phyloP scores from a whole-genome alignment of 2,797 vertebrate genomes.

The Dallia pectoralis region DNA sequence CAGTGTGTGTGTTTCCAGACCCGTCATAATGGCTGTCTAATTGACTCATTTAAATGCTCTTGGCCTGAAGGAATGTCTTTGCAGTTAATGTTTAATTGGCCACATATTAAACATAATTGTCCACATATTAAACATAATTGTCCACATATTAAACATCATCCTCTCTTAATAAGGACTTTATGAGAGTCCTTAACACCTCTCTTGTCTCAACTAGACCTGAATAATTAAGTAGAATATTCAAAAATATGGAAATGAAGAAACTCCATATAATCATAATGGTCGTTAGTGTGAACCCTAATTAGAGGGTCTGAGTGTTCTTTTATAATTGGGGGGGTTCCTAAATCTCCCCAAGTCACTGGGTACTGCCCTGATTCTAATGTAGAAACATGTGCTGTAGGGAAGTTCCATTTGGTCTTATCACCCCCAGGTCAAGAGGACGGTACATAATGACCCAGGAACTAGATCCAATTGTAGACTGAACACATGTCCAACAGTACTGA shows the following conservation, averaged over 20 bases:
- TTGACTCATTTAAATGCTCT: slow-evolving; percentile 99
- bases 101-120: slow-evolving; percentile 99
- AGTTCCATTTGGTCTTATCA: slow-evolving; percentile 50
- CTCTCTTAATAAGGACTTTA: slow-evolving; percentile 99
- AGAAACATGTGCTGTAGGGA: neutral
- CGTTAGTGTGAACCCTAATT: slow-evolving; percentile 66
- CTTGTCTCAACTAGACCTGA: slow-evolving; percentile 88
- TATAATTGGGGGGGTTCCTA: neutral
- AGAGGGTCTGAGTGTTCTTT: too few species aligned
- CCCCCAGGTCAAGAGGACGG: slow-evolving; percentile 49
- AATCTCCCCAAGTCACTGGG: neutral
- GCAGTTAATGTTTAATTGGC: slow-evolving; percentile 99
- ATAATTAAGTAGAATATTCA: slow-evolving; percentile 99
- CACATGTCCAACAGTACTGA: slow-evolving; percentile 14
- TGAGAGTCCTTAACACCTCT: slow-evolving; percentile 88
- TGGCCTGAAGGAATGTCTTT: slow-evolving; percentile 96
- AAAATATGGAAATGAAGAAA: slow-evolving; percentile 98
- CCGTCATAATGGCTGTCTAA: slow-evolving; percentile 98
- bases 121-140: slow-evolving; percentile 99
- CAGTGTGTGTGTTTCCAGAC: slow-evolving; percentile 75
- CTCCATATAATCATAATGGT: slow-evolving; percentile 92
- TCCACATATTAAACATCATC: slow-evolving; percentile 98
- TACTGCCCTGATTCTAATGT: neutral
- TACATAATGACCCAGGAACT: slow-evolving; percentile 37
- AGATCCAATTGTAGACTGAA: slow-evolving; percentile 7